Evolutionary conservation across 2,888 invertebrate species (phyloP).

Genomic region (Fragum whitleyi): DNA sequence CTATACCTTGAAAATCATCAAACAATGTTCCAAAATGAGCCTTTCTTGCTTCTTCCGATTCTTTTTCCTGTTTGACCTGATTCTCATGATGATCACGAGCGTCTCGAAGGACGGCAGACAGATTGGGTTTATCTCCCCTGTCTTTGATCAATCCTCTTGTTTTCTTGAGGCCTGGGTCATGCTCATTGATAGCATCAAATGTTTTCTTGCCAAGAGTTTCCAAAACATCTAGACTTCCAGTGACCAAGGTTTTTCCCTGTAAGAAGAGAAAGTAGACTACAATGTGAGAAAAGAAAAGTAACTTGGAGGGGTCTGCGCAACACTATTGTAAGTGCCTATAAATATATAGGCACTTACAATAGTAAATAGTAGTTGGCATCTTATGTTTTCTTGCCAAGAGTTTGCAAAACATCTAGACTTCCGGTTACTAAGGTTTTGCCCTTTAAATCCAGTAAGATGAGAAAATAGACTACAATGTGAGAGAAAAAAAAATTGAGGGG

Average conservation of each 20-base stretch:
- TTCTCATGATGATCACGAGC: slow-evolving; percentile 88
- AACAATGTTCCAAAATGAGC: slow-evolving; percentile 89
- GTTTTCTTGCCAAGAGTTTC: slow-evolving; percentile 98
- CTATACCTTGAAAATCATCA: slow-evolving; percentile 94
- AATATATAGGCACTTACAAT: too few relatives aligned
- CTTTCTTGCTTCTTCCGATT: slow-evolving; percentile 88
- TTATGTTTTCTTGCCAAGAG: slow-evolving; percentile 97
- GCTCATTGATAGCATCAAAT: slow-evolving; percentile 96
- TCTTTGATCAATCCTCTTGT: slow-evolving; percentile 89
- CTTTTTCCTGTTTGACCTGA: slow-evolving; percentile 86
- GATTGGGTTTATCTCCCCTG: slow-evolving; percentile 79
- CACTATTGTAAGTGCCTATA: too few relatives aligned
- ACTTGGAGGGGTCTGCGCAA: not conserved
- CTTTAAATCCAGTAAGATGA: too few relatives aligned
- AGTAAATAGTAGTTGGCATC: too few relatives aligned
- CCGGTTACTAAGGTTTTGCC: slow-evolving; percentile 82
- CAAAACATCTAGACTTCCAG: slow-evolving; percentile 89
- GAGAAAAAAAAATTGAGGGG: too few relatives aligned
- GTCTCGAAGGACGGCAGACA: slow-evolving; percentile 88
- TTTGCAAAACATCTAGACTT: slow-evolving; percentile 92
- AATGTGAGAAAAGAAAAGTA: not conserved
- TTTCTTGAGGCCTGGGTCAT: slow-evolving; percentile 93
- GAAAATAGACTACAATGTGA: too few relatives aligned
- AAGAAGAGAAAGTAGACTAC: slow-evolving; percentile 14
- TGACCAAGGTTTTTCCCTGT: slow-evolving; percentile 81